Conservation (phyloP, 2,888 invertebrate species). For the Leuctra nigra region DNA sequence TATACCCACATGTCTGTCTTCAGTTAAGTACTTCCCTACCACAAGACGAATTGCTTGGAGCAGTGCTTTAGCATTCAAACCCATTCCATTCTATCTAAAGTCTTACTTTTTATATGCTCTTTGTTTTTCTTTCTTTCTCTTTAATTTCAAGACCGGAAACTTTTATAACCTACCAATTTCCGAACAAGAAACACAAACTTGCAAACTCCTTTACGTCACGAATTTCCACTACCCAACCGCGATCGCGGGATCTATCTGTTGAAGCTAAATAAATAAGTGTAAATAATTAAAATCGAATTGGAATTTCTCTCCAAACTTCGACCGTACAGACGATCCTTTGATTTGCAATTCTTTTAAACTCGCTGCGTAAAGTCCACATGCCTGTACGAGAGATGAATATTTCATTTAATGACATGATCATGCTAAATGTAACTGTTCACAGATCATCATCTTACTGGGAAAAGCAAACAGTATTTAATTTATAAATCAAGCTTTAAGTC, state of each 20-base stretch:
- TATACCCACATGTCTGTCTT: neutral
- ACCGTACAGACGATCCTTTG: too few relatives aligned
- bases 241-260: neutral
- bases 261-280: neutral
- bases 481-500: too few relatives aligned
- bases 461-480: too few relatives aligned
- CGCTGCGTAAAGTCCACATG: too few relatives aligned
- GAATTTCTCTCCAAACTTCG: too few relatives aligned
- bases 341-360: too few relatives aligned
- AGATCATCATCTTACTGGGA: too few relatives aligned
- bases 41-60: slow-evolving; percentile 4
- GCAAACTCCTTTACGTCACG: slow-evolving; percentile 10
- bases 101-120: slow-evolving; percentile 6
- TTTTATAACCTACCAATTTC: slow-evolving; percentile 15
- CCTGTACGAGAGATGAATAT: too few relatives aligned
- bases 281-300: too few relatives aligned
- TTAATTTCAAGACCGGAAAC: slow-evolving; percentile 19
- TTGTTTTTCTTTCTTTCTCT: slow-evolving; percentile 15
- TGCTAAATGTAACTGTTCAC: too few relatives aligned
- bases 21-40: slow-evolving; percentile 13
- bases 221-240: neutral
- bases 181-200: slow-evolving; percentile 20
- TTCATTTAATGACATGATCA: too few relatives aligned
- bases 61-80: slow-evolving; percentile 13
- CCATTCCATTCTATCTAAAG: slow-evolving; percentile 16